These are phyloP conservation scores for Netelia melanura DNA, from an alignment of 2,888 invertebrate species.

Conservation along the genomic window DNA sequence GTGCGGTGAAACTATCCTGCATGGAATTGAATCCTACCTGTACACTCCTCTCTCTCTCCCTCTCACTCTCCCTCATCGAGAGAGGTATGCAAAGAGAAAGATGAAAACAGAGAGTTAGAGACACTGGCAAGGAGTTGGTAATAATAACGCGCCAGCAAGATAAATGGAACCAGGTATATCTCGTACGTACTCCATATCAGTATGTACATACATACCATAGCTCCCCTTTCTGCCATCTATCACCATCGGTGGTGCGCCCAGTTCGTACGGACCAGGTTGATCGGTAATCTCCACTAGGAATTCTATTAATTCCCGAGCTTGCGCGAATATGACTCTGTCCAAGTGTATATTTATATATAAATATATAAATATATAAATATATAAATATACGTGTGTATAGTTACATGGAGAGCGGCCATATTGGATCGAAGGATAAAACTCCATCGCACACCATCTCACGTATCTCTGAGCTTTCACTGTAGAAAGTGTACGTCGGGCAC, in stretches of 20 bases:
- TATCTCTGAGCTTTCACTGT: conserved; percentile 68
- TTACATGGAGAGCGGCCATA: conserved; percentile 21
- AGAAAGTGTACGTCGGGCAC: conserved; percentile 59
- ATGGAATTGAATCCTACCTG: conserved; percentile 41
- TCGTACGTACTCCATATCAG: conserved; percentile 54
- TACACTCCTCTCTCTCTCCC: neutral
- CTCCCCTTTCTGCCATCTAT: conserved; percentile 68
- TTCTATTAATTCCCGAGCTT: conserved; percentile 71
- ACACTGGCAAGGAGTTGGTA: conserved; percentile 55
- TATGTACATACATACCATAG: conserved; percentile 28
- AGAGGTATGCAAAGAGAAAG: conserved; percentile 32
- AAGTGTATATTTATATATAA: neutral
- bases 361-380: neutral
- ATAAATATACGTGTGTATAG: neutral
- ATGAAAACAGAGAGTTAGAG: conserved; percentile 44
- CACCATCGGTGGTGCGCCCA: conserved; percentile 62
- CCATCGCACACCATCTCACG: conserved; percentile 47
- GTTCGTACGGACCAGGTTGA: conserved; percentile 57
- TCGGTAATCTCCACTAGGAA: conserved; percentile 69
- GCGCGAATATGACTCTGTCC: conserved; percentile 54
- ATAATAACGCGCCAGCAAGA: conserved; percentile 68
- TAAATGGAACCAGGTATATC: conserved; percentile 67
- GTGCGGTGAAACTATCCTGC: conserved; percentile 58
- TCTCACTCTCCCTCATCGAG: too few species aligned
- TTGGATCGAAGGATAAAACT: conserved; percentile 36